Conservation (phyloP, 2,888 invertebrate species). For the Temnothorax unifasciatus region DNA sequence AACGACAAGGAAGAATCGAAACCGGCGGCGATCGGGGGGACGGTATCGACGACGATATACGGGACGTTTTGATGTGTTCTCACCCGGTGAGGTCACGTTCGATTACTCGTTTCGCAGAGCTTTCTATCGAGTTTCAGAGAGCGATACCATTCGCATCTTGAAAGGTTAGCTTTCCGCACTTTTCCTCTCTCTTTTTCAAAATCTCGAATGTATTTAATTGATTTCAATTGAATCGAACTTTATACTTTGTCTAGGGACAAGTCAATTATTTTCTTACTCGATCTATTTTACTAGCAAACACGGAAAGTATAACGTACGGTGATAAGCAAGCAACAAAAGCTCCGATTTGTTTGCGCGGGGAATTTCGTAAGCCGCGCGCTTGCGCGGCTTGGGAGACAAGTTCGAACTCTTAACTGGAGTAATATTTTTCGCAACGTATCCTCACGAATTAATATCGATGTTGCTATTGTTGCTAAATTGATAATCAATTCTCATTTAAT, state of each 20-base stretch:
- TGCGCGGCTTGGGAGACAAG: background rate
- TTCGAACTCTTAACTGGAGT: too few relatives aligned
- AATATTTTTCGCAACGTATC: too few relatives aligned
- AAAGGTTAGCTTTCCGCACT: background rate
- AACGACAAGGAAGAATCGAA: background rate
- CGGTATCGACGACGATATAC: background rate
- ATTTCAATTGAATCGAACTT: background rate
- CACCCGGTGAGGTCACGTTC: background rate
- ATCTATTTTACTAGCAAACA: background rate
- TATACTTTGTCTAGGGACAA: background rate
- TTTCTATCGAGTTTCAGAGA: background rate
- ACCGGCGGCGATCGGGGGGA: background rate
- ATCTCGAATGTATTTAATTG: background rate
- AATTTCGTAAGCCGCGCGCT: constrained; percentile 24
- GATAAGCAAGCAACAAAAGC: background rate
- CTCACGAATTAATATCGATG: too few relatives aligned
- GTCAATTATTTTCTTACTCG: background rate
- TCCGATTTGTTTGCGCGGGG: constrained; percentile 5
- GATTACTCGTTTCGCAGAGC: background rate
- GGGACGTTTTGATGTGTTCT: background rate
- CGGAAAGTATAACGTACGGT: background rate
- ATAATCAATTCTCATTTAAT: background rate
- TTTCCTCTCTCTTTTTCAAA: background rate
- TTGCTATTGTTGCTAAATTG: too few relatives aligned
- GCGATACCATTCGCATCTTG: background rate